A percentile compares a stretch with the other conserved stretches of the same genome.
Evolutionary conservation across 2,888 invertebrate species (phyloP).

Genomic region (Apotomis turbidana): DNA sequence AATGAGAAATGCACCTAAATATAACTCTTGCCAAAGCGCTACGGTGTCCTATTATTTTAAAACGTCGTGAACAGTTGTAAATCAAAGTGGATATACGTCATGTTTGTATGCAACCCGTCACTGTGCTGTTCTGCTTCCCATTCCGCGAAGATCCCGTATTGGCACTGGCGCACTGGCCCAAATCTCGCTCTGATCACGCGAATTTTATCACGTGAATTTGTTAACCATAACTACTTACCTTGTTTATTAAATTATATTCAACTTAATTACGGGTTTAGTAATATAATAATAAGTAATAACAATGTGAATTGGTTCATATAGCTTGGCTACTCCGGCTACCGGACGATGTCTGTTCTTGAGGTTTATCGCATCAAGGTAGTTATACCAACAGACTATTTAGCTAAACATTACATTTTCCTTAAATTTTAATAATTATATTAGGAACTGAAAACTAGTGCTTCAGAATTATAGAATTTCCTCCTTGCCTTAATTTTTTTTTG

Average conservation of each 20-base stretch:
- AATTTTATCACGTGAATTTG: constrained; percentile 20
- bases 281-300: no score
- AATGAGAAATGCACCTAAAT: constrained; percentile 65
- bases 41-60: neutral
- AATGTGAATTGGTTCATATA: no score
- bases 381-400: no score
- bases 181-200: constrained; percentile 45
- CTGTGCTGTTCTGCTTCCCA: constrained; percentile 12
- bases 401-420: no score
- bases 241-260: constrained; percentile 1
- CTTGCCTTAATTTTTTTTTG: no score
- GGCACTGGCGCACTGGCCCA: constrained; percentile 7
- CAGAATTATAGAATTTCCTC: no score
- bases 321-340: no score
- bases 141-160: constrained; percentile 26
- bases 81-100: neutral
- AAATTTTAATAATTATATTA: no score
- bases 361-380: no score
- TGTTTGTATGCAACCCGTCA: neutral
- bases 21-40: constrained; percentile 48
- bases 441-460: no score
- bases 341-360: no score
- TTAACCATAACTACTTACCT: constrained; percentile 17
- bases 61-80: neutral
- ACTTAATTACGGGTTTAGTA: neutral